Evolutionary conservation across 2,797 vertebrate genomes (phyloP).

Genomic region (Steatocranus sp.): DNA sequence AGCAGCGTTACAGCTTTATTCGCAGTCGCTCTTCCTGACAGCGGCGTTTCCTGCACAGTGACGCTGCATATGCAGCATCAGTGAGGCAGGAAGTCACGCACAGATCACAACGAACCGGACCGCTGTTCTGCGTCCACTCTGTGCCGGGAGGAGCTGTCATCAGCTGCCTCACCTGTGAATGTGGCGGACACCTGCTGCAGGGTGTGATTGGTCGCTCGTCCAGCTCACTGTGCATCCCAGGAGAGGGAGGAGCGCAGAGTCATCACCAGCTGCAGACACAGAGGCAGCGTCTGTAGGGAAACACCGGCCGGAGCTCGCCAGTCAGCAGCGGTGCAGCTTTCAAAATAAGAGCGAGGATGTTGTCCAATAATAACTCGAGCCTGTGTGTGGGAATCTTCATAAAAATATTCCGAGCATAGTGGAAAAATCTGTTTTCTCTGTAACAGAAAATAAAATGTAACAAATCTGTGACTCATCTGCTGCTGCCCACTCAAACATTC

Average conservation of each 20-base stretch:
- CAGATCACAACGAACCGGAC: accelerated
- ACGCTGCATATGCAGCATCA: neutral
- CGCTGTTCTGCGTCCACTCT: neutral
- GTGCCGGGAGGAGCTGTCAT: neutral
- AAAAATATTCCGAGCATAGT: neutral
- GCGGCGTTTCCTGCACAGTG: neutral
- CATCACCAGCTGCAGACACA: accelerated
- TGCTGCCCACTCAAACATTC: neutral
- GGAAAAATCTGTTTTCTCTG: neutral
- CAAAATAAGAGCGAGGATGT: neutral
- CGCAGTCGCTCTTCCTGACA: neutral
- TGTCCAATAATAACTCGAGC: neutral
- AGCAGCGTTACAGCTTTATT: neutral
- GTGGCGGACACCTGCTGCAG: neutral
- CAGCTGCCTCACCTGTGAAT: neutral
- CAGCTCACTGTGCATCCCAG: neutral
- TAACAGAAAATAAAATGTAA: neutral
- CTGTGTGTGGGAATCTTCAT: accelerated
- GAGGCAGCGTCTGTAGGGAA: neutral
- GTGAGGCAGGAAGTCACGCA: neutral
- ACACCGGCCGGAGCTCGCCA: neutral
- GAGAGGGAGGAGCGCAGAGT: neutral
- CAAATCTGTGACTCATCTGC: accelerated
- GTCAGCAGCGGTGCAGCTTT: neutral
- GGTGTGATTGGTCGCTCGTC: neutral